These are phyloP conservation scores for Xylophagus ater DNA, from an alignment of 2,888 invertebrate species.

Conservation along the genomic window DNA sequence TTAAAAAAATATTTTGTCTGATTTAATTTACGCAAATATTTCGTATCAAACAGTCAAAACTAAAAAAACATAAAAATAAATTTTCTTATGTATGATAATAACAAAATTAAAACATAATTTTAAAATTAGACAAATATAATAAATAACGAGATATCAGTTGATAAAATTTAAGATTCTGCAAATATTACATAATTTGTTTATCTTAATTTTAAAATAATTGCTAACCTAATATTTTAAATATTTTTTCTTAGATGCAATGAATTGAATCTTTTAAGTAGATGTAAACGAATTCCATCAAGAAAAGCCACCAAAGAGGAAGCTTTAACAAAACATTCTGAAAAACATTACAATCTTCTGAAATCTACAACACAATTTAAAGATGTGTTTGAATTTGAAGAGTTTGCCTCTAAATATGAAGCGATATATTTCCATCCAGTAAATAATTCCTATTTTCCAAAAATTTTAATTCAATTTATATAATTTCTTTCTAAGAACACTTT, in stretches of 20 bases:
- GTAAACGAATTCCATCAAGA: slow-evolving; percentile 47
- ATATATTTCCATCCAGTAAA: slow-evolving; percentile 64
- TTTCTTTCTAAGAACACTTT: slow-evolving; percentile 50
- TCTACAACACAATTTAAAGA: slow-evolving; percentile 47
- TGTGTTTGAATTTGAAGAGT: slow-evolving; percentile 50
- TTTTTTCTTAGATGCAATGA: slow-evolving; percentile 50
- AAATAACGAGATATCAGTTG: too few relatives aligned
- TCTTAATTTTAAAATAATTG: background rate
- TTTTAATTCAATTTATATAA: slow-evolving; percentile 1
- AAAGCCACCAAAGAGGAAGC: slow-evolving; percentile 60
- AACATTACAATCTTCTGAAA: slow-evolving; percentile 55
- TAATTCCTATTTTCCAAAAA: background rate
- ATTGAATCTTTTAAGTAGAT: slow-evolving; percentile 54
- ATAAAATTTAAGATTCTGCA: too few relatives aligned
- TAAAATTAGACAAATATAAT: too few relatives aligned
- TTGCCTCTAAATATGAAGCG: slow-evolving; percentile 66
- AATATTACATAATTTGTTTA: too few relatives aligned
- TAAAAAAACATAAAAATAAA: too few relatives aligned
- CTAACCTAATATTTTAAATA: background rate
- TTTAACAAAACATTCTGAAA: slow-evolving; percentile 50
- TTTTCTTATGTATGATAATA: background rate
- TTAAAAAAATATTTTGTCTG: too few relatives aligned
- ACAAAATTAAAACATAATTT: background rate
- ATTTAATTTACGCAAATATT: too few relatives aligned
- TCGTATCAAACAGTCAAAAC: too few relatives aligned